These are phyloP conservation scores for Bedellia somnulentella DNA, from an alignment of 2,888 invertebrate genomes.

Conservation along the genomic window DNA sequence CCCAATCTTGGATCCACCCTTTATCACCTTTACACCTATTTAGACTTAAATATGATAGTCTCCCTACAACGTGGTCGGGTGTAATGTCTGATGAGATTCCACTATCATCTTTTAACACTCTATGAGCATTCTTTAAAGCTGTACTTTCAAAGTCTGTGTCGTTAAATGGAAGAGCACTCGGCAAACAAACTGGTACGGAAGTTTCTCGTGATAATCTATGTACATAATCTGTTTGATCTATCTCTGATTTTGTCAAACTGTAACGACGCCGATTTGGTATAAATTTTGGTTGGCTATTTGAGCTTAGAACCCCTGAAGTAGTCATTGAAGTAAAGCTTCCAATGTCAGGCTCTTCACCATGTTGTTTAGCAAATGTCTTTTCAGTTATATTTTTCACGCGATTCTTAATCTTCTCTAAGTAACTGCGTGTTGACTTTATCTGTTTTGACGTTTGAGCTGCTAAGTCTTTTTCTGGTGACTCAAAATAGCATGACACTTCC, in stretches of 20 bases:
- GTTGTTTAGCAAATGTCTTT: conserved; percentile 56
- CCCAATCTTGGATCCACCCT: conserved; percentile 68
- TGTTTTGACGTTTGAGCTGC: conserved; percentile 50
- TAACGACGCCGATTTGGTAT: conserved; percentile 42
- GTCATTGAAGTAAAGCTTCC: conserved; percentile 74
- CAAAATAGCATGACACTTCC: conserved; percentile 65
- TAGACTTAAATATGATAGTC: conserved; percentile 44
- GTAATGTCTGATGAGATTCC: conserved; percentile 23
- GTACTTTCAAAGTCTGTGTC: conserved; percentile 42
- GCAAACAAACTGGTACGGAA: conserved; percentile 43
- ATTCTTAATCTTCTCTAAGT: conserved; percentile 65
- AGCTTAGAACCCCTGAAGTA: conserved; percentile 69
- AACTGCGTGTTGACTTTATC: conserved; percentile 55
- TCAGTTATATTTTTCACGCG: conserved; percentile 59
- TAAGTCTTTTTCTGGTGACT: conserved; percentile 43
- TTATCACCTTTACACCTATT: conserved; percentile 55
- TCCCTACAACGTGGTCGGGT: conserved; percentile 37
- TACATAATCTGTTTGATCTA: conserved; percentile 66
- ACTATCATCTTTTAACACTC: conserved; percentile 28
- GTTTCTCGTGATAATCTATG: conserved; percentile 43
- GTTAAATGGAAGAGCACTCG: conserved; percentile 23
- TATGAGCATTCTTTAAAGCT: conserved; percentile 37
- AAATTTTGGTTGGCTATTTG: conserved; percentile 29
- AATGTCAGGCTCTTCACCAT: conserved; percentile 45
- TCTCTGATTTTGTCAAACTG: conserved; percentile 69